phyloP scores from a whole-genome alignment of 2,888 invertebrate genomes.

The Eupithecia subfuscata region DNA sequence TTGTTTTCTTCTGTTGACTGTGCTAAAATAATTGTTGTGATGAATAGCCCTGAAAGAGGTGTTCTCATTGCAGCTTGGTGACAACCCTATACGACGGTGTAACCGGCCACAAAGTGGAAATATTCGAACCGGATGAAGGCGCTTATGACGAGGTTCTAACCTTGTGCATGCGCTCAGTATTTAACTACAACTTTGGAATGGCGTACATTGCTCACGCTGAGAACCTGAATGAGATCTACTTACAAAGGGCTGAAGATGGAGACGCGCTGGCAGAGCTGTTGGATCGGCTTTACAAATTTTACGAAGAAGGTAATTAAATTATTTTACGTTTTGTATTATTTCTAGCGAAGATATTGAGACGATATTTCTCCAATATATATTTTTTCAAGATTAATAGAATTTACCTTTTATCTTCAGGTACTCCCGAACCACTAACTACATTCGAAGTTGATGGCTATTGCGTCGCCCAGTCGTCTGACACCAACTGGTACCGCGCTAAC shows the following conservation, averaged over 20 bases:
- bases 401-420: slow-evolving; percentile 55
- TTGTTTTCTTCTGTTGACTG: background rate
- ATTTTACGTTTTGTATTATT: slow-evolving; percentile 15
- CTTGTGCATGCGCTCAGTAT: slow-evolving; percentile 86
- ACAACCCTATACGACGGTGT: slow-evolving; percentile 85
- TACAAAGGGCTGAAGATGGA: slow-evolving; percentile 83
- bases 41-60: background rate
- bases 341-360: background rate
- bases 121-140: slow-evolving; percentile 82
- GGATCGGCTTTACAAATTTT: slow-evolving; percentile 83
- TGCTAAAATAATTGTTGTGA: background rate
- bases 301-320: slow-evolving; percentile 69
- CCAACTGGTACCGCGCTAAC: slow-evolving; percentile 89
- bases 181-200: slow-evolving; percentile 84
- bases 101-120: slow-evolving; percentile 76
- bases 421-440: slow-evolving; percentile 66
- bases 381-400: background rate
- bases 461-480: slow-evolving; percentile 85
- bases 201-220: slow-evolving; percentile 84
- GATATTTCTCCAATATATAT: background rate
- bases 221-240: slow-evolving; percentile 84
- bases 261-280: slow-evolving; percentile 82
- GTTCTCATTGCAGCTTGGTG: slow-evolving; percentile 81
- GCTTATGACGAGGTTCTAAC: slow-evolving; percentile 79
- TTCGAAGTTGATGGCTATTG: slow-evolving; percentile 83